These are phyloP conservation scores for Phymatocera aterrima DNA, from an alignment of 2,888 invertebrate genomes.

Conservation along the genomic window DNA sequence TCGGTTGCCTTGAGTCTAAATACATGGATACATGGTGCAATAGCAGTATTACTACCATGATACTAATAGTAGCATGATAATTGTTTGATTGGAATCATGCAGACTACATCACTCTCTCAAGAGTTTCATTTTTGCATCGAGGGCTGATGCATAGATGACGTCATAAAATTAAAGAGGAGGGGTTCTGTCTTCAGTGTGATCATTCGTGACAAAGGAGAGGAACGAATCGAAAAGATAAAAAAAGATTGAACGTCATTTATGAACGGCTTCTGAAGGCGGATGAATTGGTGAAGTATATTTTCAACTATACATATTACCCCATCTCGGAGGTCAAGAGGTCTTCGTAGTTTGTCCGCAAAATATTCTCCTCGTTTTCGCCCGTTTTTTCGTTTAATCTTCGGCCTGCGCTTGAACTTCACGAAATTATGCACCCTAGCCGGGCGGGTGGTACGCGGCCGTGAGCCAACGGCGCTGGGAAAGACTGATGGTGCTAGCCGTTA, in stretches of 20 bases:
- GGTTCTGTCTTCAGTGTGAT: no score
- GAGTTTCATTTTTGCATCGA: no score
- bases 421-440: conserved; percentile 47
- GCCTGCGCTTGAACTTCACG: neutral
- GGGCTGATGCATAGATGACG: no score
- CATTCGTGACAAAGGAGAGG: no score
- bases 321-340: conserved; percentile 13
- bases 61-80: no score
- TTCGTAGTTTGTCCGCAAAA: conserved; percentile 23
- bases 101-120: no score
- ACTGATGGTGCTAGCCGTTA: conserved; percentile 35
- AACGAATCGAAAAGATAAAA: no score
- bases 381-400: conserved; percentile 14
- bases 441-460: conserved; percentile 24
- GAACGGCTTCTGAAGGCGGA: neutral
- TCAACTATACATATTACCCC: conserved; percentile 24
- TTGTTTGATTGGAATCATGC: no score
- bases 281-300: neutral
- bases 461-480: conserved; percentile 15
- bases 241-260: neutral
- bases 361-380: conserved; percentile 30
- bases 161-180: no score
- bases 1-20: neutral
- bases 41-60: no score
- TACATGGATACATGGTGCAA: neutral